These are phyloP conservation scores for Seladonia tumulorum DNA, from an alignment of 2,888 invertebrate genomes.

Conservation along the genomic window DNA sequence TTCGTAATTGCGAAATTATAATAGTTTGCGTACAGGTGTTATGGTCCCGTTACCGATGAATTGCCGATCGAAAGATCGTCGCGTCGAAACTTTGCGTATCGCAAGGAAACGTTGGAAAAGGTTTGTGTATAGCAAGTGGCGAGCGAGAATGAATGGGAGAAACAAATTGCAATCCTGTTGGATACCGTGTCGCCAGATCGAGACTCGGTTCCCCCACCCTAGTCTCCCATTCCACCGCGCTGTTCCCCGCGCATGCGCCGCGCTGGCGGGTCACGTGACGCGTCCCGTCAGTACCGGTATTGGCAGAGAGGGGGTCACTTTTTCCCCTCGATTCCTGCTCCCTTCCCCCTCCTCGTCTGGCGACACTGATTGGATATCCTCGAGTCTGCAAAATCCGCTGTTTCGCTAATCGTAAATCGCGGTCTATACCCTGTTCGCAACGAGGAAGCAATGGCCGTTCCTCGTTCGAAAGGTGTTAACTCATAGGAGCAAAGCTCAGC, in stretches of 20 bases:
- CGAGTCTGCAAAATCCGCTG: conserved; percentile 24
- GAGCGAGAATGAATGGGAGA: conserved; percentile 1
- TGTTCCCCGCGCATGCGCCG: no score
- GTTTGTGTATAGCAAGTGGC: conserved; percentile 10
- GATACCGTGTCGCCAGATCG: no score
- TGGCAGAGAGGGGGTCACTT: no score
- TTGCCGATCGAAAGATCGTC: conserved; percentile 18
- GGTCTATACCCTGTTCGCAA: not conserved
- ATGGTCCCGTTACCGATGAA: no score
- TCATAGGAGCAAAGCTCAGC: conserved; percentile 14
- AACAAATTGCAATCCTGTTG: conserved; percentile 6
- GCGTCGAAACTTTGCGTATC: conserved; percentile 32
- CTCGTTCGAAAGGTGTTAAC: not conserved
- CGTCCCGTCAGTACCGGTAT: no score
- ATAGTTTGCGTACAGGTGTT: conserved; percentile 15
- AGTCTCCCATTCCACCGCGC: no score
- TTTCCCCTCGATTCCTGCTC: no score
- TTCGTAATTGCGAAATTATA: not conserved
- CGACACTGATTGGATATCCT: not conserved
- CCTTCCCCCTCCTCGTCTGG: no score
- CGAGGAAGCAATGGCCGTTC: not conserved
- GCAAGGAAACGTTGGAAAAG: conserved; percentile 29
- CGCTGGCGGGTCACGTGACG: no score
- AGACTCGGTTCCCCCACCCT: no score
- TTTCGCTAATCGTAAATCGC: not conserved